Percentiles rank a stretch among this genome's conserved stretches.
phyloP scores from a whole-genome alignment of 2,888 invertebrate species.

The Thera obeliscata region DNA sequence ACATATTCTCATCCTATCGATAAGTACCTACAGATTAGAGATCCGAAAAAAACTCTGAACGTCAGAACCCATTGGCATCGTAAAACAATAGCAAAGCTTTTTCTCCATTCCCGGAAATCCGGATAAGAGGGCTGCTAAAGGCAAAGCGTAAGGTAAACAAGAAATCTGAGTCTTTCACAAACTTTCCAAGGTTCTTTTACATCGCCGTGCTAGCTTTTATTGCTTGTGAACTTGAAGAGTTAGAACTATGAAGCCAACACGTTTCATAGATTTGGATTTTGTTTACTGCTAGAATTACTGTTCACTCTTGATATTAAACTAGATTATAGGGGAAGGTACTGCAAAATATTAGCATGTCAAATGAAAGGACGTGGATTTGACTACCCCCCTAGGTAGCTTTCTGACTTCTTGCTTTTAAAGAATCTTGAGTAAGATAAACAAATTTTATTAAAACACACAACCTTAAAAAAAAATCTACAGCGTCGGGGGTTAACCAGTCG shows the following conservation, averaged over 20 bases:
- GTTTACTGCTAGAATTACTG: not conserved
- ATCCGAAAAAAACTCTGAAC: not conserved
- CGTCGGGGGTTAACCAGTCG: no score
- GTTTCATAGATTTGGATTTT: not conserved
- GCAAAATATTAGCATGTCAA: no score
- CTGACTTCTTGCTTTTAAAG: no score
- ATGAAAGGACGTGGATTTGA: no score
- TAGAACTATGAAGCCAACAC: constrained; percentile 4
- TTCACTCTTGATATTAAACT: not conserved
- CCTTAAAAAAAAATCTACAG: no score
- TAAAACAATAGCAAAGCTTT: constrained; percentile 28
- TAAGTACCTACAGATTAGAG: constrained; percentile 1
- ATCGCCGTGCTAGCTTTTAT: constrained; percentile 21
- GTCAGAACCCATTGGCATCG: constrained; percentile 21
- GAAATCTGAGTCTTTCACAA: constrained; percentile 39
- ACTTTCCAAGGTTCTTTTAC: constrained; percentile 36
- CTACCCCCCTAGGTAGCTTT: no score
- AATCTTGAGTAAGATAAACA: no score
- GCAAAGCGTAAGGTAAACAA: constrained; percentile 39
- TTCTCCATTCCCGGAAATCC: constrained; percentile 32
- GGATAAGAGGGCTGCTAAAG: constrained; percentile 37
- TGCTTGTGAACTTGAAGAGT: constrained; percentile 18
- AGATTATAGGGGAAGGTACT: no score
- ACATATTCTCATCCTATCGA: not conserved
- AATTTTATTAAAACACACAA: no score